Percentiles rank a stretch among this genome's conserved stretches.
Evolutionary conservation across 2,888 invertebrate species (phyloP).

Genomic region (Nymphalis c-album): DNA sequence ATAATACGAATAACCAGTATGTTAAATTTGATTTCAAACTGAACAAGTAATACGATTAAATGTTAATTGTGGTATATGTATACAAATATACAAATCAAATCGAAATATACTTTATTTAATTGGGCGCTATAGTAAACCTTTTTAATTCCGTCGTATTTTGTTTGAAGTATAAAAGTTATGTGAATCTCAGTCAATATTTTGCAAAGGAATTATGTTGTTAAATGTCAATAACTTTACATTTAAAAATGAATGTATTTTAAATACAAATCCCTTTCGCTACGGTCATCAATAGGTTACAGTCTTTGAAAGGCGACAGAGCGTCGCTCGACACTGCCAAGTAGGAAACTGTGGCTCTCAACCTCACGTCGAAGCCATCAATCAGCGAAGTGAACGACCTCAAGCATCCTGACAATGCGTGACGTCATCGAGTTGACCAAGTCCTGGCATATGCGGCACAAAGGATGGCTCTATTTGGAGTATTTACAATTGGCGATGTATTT

Average conservation of each 20-base stretch:
- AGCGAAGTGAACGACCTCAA: conserved; percentile 64
- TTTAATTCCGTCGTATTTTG: too few species aligned
- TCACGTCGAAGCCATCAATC: conserved; percentile 65
- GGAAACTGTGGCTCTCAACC: conserved; percentile 35
- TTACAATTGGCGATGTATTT: conserved; percentile 28
- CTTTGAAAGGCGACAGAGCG: conserved; percentile 28
- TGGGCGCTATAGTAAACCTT: too few species aligned
- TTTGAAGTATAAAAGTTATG: too few species aligned
- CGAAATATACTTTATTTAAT: too few species aligned
- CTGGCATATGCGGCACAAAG: conserved; percentile 46
- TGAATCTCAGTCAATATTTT: too few species aligned
- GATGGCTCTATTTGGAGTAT: conserved; percentile 24
- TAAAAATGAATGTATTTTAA: not conserved
- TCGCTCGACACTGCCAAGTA: conserved; percentile 37
- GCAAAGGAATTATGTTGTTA: not conserved
- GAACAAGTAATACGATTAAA: too few species aligned
- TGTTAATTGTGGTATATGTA: too few species aligned
- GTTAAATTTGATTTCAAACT: too few species aligned
- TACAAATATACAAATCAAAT: too few species aligned
- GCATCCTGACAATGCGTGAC: conserved; percentile 54
- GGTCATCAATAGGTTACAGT: conserved; percentile 3
- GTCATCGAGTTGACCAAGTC: conserved; percentile 43
- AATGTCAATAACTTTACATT: not conserved
- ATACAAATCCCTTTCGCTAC: conserved; percentile 7
- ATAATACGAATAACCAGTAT: too few species aligned